Percentiles rank a stretch among this genome's conserved stretches.
These are phyloP conservation scores for Smithornis capensis DNA, from an alignment of 2,113 vertebrate species.

Conservation along the genomic window DNA sequence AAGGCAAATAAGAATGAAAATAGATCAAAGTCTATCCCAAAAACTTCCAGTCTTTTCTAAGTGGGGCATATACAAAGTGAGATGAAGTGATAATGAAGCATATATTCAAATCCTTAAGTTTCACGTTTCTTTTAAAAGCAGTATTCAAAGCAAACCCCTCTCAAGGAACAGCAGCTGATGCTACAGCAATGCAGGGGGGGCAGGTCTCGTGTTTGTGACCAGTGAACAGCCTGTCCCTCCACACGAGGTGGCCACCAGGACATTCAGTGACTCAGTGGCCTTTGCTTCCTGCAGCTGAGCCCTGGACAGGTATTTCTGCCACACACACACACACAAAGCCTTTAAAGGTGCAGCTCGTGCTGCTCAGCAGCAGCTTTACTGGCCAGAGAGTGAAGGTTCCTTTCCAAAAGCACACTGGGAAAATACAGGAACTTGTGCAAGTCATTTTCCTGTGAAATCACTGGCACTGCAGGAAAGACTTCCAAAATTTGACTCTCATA, in stretches of 20 bases:
- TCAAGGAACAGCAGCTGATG: not conserved
- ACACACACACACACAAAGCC: too few relatives aligned
- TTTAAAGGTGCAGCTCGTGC: not conserved
- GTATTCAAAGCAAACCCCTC: not conserved
- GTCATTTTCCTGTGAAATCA: not conserved
- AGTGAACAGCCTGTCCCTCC: not conserved
- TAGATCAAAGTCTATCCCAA: slow-evolving; percentile 32
- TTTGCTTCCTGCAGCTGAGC: not conserved
- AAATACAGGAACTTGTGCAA: not conserved
- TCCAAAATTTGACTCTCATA: not conserved
- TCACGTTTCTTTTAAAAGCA: not conserved
- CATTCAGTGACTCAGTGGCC: not conserved
- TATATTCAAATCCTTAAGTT: not conserved
- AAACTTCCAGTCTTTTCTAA: not conserved
- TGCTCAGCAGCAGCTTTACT: not conserved
- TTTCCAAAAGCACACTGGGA: not conserved
- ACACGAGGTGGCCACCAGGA: not conserved
- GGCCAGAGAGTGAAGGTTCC: not conserved
- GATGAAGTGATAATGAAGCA: not conserved
- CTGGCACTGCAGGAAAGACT: not conserved
- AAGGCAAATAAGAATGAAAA: slow-evolving; percentile 25
- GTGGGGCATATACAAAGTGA: not conserved
- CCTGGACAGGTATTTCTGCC: not conserved
- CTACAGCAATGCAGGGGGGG: not conserved
- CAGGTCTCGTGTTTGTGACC: not conserved